Evolutionary conservation across 2,797 vertebrate genomes (phyloP).

Genomic region (Lophius americanus): DNA sequence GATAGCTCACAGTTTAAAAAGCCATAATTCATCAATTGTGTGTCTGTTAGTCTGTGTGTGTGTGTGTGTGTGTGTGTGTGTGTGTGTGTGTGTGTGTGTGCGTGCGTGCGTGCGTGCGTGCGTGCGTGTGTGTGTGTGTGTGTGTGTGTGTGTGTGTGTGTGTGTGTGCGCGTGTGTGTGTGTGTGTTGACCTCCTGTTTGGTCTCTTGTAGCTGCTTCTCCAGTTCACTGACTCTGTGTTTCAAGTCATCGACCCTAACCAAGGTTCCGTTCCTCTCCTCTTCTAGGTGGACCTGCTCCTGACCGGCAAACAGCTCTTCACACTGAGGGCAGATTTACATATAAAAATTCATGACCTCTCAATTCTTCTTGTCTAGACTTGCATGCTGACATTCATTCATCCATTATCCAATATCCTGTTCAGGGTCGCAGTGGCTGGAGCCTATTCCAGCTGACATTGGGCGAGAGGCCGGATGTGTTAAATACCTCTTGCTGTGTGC

Average conservation of each 20-base stretch:
- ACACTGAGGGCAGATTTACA: constrained; percentile 77
- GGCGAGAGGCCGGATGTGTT: background rate
- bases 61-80: background rate
- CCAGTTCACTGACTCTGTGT: constrained; percentile 88
- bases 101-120: too few species aligned
- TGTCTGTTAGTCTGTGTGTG: background rate
- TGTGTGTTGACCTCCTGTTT: constrained; percentile 85
- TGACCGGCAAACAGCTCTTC: constrained; percentile 78
- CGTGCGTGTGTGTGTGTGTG: background rate
- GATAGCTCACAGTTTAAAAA: background rate
- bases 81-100: constrained; percentile 1
- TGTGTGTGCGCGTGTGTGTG: background rate
- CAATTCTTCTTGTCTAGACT: background rate
- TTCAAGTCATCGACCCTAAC: constrained; percentile 88
- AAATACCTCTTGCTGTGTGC: constrained; percentile 94
- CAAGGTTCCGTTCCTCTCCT: constrained; percentile 85
- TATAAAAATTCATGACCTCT: background rate
- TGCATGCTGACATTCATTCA: too few species aligned
- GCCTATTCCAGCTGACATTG: too few species aligned
- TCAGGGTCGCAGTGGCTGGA: too few species aligned
- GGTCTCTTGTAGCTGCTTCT: constrained; percentile 94
- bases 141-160: background rate
- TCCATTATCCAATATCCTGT: too few species aligned
- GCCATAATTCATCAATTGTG: constrained; percentile 1
- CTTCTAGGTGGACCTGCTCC: constrained; percentile 86